A percentile compares a stretch with the other conserved stretches of the same genome.
These are phyloP conservation scores for Nomada ferruginata DNA, from an alignment of 2,888 invertebrate genomes.

Conservation along the genomic window DNA sequence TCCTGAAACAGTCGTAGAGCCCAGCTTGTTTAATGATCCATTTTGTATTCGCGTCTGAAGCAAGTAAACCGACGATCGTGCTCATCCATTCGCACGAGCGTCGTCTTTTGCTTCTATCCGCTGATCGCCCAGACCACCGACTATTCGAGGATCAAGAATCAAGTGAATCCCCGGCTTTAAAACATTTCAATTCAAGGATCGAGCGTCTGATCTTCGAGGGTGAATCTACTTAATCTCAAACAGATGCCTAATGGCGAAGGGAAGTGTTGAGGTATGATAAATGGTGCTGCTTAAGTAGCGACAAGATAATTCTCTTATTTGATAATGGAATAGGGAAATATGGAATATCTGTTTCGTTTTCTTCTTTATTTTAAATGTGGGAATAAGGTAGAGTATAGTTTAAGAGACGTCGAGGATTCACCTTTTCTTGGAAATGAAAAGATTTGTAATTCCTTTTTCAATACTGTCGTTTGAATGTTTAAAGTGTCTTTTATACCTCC, in stretches of 20 bases:
- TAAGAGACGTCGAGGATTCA: neutral
- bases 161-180: conserved; percentile 41
- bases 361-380: too few relatives aligned
- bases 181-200: conserved; percentile 19
- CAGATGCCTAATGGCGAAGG: neutral
- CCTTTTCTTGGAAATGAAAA: conserved; percentile 1
- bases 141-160: conserved; percentile 55
- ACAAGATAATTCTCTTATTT: too few relatives aligned
- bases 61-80: conserved; percentile 51
- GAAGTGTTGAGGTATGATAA: too few relatives aligned
- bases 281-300: too few relatives aligned
- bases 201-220: conserved; percentile 14
- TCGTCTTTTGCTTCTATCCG: conserved; percentile 46
- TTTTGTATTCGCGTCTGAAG: conserved; percentile 44
- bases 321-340: too few relatives aligned
- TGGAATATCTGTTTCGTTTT: too few relatives aligned
- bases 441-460: neutral
- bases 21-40: conserved; percentile 78
- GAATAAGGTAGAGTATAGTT: neutral
- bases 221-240: conserved; percentile 27
- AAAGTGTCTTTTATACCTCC: neutral
- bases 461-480: neutral
- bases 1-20: conserved; percentile 91
- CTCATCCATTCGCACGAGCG: conserved; percentile 46
- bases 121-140: conserved; percentile 51